Conservation (phyloP, 2,888 invertebrate genomes). For the Craniophora ligustri region DNA sequence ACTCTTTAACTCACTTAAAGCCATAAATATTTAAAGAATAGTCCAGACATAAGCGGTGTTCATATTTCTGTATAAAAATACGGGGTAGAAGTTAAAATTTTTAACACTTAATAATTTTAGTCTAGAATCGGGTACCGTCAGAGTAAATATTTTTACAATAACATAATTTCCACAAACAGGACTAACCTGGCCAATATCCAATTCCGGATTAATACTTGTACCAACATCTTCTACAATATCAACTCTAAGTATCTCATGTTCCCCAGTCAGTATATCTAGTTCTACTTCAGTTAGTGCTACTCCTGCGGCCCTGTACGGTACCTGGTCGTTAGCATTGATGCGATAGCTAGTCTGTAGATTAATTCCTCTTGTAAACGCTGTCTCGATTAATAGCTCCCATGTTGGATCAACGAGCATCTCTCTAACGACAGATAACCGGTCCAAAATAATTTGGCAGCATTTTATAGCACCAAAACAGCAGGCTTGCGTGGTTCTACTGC, state of each 20-base stretch:
- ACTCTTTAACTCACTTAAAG: no score
- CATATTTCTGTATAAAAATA: no score
- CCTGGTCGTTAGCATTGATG: conserved; percentile 66
- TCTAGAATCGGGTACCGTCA: no score
- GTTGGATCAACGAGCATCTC: conserved; percentile 77
- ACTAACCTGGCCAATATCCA: conserved; percentile 91
- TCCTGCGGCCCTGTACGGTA: conserved; percentile 83
- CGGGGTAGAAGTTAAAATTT: no score
- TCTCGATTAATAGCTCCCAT: conserved; percentile 85
- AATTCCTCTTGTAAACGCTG: conserved; percentile 77
- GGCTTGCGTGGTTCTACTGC: conserved; percentile 82
- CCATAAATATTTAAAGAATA: no score
- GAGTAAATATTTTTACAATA: neutral
- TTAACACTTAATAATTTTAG: no score
- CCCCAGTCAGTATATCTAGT: conserved; percentile 92
- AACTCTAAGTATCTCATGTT: conserved; percentile 89
- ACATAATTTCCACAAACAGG: neutral
- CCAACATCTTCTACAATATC: conserved; percentile 92
- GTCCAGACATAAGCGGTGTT: no score
- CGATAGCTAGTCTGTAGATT: conserved; percentile 74
- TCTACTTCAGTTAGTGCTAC: conserved; percentile 91
- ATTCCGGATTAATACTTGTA: conserved; percentile 89
- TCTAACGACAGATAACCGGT: conserved; percentile 81
- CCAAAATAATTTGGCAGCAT: conserved; percentile 85
- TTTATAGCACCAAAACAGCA: conserved; percentile 70